Base-by-base conservation (phyloP, 1,140 invertebrate species). In the Drosophila ananassae region DNA sequence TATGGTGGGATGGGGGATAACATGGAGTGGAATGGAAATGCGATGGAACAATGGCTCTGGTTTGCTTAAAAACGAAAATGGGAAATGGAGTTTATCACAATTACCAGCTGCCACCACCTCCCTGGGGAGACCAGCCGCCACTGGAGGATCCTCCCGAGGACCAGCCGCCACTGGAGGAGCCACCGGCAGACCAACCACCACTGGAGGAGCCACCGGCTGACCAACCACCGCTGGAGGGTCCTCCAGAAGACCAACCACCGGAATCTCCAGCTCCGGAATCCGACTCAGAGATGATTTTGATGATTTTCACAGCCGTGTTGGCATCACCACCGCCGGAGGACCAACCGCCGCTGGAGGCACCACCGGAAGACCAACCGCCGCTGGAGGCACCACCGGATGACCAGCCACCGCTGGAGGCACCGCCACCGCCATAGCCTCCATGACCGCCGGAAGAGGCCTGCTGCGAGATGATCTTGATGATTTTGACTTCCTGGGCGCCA, bases 391-490 rank as follows among this genome's bases (percentile, higher is more conserved):
- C 78, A 8, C 79, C 79, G 13, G 78, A 73, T 25, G 64, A 50
- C 0, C 77, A 73, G 10, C 75, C 75, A 39, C 60, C 68, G 10
- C 55, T 54, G 3, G 55, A 54, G 28, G 34, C 71, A 39, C 69
- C 67, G n/a, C 71, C 10, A 41, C 81, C 76, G 24, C 79, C 79
- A 47, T 66, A 66, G 10, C 72, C 68, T 13, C 71, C 80, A 56
- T 80, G 59, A 17, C 79, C 79, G 8, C 79, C 79, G 12, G 69
- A 53, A 3, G 74, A 44, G 2, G 41, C 37, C 13, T 79, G 77
- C 50, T 83, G 80, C 6, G 81, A 66, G 32, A 84, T 84, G 47
- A 84, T 85, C 57, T 84, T 84, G 46, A 84, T 85, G 46, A 84
- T 84, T 24, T 84, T 84, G 34, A 85, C 24, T 9, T 84, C 81